Percentiles rank a stretch among this genome's conserved stretches.
Conservation (phyloP, 2,797 vertebrate species). For the Platalea minor region DNA sequence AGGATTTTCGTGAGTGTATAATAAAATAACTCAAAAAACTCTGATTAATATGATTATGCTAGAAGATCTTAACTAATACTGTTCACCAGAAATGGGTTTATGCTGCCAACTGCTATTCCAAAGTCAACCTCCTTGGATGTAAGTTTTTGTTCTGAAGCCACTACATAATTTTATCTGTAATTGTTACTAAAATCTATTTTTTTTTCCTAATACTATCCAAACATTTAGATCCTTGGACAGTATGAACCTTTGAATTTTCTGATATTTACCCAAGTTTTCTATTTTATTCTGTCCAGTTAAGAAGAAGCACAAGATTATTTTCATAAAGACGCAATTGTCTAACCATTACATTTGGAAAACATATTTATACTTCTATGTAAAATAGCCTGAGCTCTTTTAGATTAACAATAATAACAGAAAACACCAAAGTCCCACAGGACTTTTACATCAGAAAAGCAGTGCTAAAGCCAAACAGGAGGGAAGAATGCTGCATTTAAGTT, state of each 20-base stretch:
- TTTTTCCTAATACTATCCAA: neutral
- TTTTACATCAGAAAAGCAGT: neutral
- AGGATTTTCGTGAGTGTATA: neutral
- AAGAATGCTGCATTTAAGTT: neutral
- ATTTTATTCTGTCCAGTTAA: neutral
- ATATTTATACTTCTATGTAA: neutral
- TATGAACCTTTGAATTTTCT: neutral
- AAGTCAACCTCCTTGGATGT: conserved; percentile 5
- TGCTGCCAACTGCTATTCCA: conserved; percentile 23
- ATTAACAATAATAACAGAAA: conserved; percentile 19
- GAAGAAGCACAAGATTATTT: neutral
- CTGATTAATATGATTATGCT: neutral
- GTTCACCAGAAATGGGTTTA: neutral
- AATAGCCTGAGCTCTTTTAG: neutral
- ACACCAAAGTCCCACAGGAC: neutral
- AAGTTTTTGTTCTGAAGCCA: neutral
- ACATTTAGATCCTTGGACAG: neutral
- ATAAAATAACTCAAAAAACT: neutral
- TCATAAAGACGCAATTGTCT: conserved; percentile 7
- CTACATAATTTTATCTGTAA: conserved; percentile 16
- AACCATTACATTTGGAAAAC: conserved; percentile 1
- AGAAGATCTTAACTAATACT: neutral
- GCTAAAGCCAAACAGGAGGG: conserved; percentile 27
- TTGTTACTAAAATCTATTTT: neutral
- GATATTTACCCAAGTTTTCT: neutral